Percentiles rank a stretch among this genome's conserved stretches.
Conservation (phyloP, 2,113 vertebrate species). For the Amphilophus citrinellus region DNA sequence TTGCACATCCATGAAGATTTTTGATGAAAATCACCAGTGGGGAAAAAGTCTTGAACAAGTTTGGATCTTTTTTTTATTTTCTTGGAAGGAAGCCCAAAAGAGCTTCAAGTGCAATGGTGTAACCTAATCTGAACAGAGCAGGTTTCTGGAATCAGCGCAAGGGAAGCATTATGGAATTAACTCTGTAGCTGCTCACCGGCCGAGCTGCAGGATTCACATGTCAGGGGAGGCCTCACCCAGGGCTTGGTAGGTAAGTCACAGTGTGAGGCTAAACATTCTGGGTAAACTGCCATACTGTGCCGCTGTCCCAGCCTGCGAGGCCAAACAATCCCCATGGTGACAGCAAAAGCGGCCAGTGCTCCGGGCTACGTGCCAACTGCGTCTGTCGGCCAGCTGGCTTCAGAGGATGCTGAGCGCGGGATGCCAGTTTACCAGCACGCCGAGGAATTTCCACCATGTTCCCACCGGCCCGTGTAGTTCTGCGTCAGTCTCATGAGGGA, state of each 20-base stretch:
- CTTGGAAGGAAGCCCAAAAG: slow-evolving; percentile 16
- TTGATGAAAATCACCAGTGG: background rate
- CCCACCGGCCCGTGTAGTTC: slow-evolving; percentile 33
- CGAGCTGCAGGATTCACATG: background rate
- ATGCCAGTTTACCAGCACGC: slow-evolving; percentile 41
- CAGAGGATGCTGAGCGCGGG: background rate
- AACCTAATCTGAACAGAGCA: slow-evolving; percentile 38
- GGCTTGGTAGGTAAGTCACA: slow-evolving; percentile 36
- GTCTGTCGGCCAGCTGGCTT: slow-evolving; percentile 53
- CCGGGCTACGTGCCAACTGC: slow-evolving; percentile 56
- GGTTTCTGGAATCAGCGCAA: slow-evolving; percentile 46
- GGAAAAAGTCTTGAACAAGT: background rate
- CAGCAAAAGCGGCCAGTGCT: slow-evolving; percentile 40
- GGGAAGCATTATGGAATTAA: slow-evolving; percentile 40
- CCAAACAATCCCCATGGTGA: slow-evolving; percentile 64
- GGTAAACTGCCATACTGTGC: slow-evolving; percentile 43
- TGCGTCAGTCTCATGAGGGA: background rate
- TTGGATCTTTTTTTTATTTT: background rate
- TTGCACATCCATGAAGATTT: background rate
- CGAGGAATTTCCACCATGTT: slow-evolving; percentile 62
- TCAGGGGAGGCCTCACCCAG: slow-evolving; percentile 28
- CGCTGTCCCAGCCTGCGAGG: slow-evolving; percentile 35
- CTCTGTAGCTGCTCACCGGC: slow-evolving; percentile 9
- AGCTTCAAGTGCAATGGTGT: slow-evolving; percentile 1
- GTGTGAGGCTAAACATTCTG: slow-evolving; percentile 49